These are phyloP conservation scores for Montipora cactus DNA, from an alignment of 64 coral and sea anemone species.

Conservation along the genomic window DNA sequence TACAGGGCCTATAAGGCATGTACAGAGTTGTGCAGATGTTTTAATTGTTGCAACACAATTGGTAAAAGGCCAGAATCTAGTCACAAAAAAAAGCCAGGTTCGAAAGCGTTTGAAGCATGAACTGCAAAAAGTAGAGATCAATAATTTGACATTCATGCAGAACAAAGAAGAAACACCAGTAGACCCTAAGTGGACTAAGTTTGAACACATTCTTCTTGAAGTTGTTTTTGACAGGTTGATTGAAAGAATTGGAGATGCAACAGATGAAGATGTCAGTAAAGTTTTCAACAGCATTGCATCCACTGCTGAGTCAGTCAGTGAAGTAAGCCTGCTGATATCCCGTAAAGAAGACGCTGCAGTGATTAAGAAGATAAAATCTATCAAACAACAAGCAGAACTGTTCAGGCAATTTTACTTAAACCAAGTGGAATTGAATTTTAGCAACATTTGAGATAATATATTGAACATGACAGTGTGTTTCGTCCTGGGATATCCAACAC, in stretches of 20 bases:
- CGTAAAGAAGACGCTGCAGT: neutral
- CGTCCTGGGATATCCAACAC: no score
- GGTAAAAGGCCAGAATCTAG: conserved; percentile 20
- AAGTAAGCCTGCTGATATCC: conserved; percentile 3
- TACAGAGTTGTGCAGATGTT: conserved; percentile 38
- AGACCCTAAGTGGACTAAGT: conserved; percentile 41
- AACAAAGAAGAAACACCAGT: conserved; percentile 35
- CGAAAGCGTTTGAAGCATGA: conserved; percentile 32
- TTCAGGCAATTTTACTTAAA: conserved; percentile 60
- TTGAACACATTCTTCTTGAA: conserved; percentile 44
- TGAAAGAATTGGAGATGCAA: conserved; percentile 11
- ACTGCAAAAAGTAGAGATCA: conserved; percentile 18
- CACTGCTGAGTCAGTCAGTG: conserved; percentile 24
- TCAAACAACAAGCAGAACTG: conserved; percentile 58
- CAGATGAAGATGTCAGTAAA: conserved; percentile 19
- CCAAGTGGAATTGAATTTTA: conserved; percentile 50
- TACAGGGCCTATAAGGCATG: conserved; percentile 38
- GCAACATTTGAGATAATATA: neutral
- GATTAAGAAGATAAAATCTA: conserved; percentile 10
- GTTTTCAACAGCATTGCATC: conserved; percentile 42
- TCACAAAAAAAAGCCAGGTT: conserved; percentile 3
- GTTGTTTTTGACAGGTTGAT: conserved; percentile 41
- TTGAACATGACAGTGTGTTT: no score
- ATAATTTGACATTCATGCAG: conserved; percentile 43
- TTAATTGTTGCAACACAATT: conserved; percentile 61